Evolutionary conservation across 2,113 vertebrate genomes (phyloP), one percentile per base, ranked within the genome.

Genomic region (Danionella cerebrum): DNA sequence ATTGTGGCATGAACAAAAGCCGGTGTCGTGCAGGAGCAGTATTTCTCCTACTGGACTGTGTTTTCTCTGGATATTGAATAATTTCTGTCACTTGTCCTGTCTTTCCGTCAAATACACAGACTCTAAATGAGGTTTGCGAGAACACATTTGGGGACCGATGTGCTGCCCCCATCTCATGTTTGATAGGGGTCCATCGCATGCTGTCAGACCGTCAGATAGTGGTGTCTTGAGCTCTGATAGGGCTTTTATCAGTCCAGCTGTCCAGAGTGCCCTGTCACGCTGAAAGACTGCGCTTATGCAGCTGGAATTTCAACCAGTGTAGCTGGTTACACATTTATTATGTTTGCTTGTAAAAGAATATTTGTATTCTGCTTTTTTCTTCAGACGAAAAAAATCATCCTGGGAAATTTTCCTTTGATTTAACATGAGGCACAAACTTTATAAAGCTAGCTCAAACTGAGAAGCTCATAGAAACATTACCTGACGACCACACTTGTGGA

Each of bases 171-270:
- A 39, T 60, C 24, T 33, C 42, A 22, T 47, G 27, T 18, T 18
- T 63, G 27, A 47, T 47, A 48, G 29, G 42, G 59, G 59, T 63
- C 42, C 13, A 48, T 41, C 21, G 25, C 29, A 41, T 6, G 29
- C 59, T 48, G 59, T 63, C 42, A 48, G 59, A 35, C 42, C 33
- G 59, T 47, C 36, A 29, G 59, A 63, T 63, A 63, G 44, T 24
- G 42, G 12, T 36, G 44, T 63, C 29, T 63, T 48, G 9, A 44
- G 27, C 21, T 63, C 59, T 48, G 59, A 48, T 63, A 48, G 19
- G n/a, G 29, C 42, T 24, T 6, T 48, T 63, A 63, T 63, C 59
- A 36, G 59, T 14, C 21, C 12, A 22, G 2, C 3, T 11, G 6
- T n/a, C 25, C 41, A 21, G 16, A 62, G 39, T 63, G 59, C 6